phyloP scores from a whole-genome alignment of 2,113 vertebrate genomes.

The Bos taurus region DNA sequence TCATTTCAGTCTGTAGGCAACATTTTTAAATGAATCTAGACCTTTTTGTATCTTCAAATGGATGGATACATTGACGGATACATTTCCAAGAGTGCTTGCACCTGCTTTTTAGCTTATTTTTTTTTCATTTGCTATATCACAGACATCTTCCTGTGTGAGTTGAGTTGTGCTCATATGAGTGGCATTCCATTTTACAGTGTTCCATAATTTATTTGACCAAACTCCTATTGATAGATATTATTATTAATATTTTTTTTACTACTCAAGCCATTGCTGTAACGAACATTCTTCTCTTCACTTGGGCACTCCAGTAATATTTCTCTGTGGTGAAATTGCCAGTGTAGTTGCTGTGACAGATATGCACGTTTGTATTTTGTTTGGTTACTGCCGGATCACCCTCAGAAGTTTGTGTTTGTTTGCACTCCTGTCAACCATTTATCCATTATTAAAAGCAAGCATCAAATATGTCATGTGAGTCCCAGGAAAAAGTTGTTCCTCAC shows the following conservation, averaged over 20 bases:
- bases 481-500: neutral
- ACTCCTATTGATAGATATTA: neutral
- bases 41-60: neutral
- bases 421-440: neutral
- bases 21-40: neutral
- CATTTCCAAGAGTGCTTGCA: neutral
- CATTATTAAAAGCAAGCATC: neutral
- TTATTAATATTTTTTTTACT: neutral
- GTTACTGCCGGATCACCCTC: neutral
- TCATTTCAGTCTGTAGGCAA: neutral
- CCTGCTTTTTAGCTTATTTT: neutral
- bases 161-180: neutral
- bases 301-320: neutral
- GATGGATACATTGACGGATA: neutral
- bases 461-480: neutral
- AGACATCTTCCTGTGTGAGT: neutral
- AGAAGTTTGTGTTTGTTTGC: neutral
- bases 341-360: neutral
- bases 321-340: neutral
- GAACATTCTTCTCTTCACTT: neutral
- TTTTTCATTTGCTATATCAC: neutral
- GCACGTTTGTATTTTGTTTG: conserved; percentile 5
- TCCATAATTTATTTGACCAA: neutral
- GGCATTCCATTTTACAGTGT: neutral
- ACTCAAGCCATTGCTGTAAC: neutral